These are phyloP conservation scores for Lophotriccus pileatus DNA, from an alignment of 2,797 vertebrate species.

Conservation along the genomic window DNA sequence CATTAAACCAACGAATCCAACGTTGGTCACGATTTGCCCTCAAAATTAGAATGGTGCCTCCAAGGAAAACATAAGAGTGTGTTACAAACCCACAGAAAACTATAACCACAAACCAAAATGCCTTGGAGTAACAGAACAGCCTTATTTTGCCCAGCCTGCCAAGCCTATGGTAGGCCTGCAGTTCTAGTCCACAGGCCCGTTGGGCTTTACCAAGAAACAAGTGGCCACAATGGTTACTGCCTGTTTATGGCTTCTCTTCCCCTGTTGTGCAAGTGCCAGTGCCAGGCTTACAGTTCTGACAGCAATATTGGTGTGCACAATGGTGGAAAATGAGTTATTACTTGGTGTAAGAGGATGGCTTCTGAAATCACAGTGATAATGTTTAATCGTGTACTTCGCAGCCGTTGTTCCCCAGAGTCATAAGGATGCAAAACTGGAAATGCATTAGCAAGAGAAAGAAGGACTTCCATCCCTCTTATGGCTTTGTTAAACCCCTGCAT, in stretches of 20 bases:
- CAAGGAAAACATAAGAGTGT: background rate
- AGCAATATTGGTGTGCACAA: background rate
- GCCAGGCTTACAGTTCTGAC: background rate
- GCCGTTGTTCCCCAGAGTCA: slow-evolving; percentile 23
- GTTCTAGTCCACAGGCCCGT: background rate
- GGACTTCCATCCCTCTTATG: background rate
- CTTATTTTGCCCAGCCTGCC: background rate
- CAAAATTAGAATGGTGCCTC: slow-evolving; percentile 39
- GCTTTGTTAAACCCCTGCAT: background rate
- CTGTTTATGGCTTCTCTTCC: background rate
- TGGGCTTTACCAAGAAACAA: background rate
- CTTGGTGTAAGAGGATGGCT: background rate
- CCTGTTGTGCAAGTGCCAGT: background rate
- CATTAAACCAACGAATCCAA: background rate
- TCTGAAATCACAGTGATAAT: slow-evolving; percentile 30
- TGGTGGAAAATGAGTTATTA: slow-evolving; percentile 34
- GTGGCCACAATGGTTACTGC: background rate
- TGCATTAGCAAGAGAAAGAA: slow-evolving; percentile 10
- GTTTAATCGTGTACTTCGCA: slow-evolving; percentile 12
- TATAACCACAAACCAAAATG: background rate
- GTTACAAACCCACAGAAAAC: background rate
- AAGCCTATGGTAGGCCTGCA: background rate
- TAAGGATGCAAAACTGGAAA: slow-evolving; percentile 43
- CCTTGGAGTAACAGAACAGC: background rate
- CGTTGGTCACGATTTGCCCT: background rate